Evolutionary conservation across 2,113 vertebrate species (phyloP).

Genomic region (Coreoperca whiteheadi): DNA sequence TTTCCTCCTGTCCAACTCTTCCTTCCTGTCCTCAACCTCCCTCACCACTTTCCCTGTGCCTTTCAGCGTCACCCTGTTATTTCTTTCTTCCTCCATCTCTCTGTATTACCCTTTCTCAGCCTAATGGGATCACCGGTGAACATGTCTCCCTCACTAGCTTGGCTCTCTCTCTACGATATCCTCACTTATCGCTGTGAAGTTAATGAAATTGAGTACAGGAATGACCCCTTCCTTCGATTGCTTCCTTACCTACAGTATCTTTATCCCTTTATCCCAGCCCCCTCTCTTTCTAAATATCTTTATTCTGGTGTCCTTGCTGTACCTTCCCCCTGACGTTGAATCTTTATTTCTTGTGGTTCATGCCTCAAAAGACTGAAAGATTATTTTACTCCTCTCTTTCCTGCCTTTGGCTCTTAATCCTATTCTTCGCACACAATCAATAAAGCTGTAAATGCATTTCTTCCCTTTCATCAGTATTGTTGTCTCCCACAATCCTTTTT

Average conservation of each 20-base stretch:
- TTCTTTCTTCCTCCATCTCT: constrained; percentile 41
- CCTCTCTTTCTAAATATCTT: constrained; percentile 30
- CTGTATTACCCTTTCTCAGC: constrained; percentile 60
- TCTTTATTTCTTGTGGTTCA: constrained; percentile 15
- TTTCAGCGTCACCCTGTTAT: constrained; percentile 49
- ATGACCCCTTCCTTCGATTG: constrained; percentile 31
- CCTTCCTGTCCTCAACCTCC: constrained; percentile 30
- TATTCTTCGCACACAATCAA: constrained; percentile 22
- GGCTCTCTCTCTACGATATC: constrained; percentile 59
- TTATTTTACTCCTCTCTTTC: not conserved
- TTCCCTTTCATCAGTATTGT: constrained; percentile 36
- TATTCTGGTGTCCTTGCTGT: constrained; percentile 29
- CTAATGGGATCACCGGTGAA: constrained; percentile 75
- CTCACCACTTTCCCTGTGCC: constrained; percentile 32
- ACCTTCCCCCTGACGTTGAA: constrained; percentile 18
- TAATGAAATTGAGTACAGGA: constrained; percentile 72
- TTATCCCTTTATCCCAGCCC: constrained; percentile 1
- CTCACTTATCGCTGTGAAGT: constrained; percentile 65
- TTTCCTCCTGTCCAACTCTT: constrained; percentile 34
- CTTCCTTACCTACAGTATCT: constrained; percentile 5
- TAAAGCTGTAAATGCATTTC: constrained; percentile 43
- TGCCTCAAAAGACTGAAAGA: constrained; percentile 3
- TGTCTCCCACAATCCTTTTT: constrained; percentile 31
- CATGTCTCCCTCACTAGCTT: constrained; percentile 57
- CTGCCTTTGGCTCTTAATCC: constrained; percentile 28